phyloP scores from a whole-genome alignment of 2,113 vertebrate genomes.

The Coregonus clupeaformis region DNA sequence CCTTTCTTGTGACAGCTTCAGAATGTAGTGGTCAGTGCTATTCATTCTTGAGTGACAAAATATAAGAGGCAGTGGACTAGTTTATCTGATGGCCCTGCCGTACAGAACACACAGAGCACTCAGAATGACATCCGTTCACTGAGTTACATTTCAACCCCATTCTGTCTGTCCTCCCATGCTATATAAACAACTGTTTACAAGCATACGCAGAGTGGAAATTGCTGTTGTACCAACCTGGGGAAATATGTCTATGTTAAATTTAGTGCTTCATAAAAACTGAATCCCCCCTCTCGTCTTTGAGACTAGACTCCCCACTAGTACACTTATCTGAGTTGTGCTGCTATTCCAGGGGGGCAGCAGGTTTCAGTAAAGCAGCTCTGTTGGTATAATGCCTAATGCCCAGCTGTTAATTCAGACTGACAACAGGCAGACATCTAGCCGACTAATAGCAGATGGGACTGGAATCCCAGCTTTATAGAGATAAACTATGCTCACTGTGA shows the following conservation, averaged over 20 bases:
- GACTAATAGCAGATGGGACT: slow-evolving; percentile 54
- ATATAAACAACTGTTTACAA: slow-evolving; percentile 45
- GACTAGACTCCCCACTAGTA: slow-evolving; percentile 21
- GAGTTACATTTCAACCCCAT: neutral
- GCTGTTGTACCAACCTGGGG: slow-evolving; percentile 53
- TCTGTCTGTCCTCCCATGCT: slow-evolving; percentile 5
- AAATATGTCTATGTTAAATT: slow-evolving; percentile 68
- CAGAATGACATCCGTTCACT: neutral
- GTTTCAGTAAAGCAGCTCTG: slow-evolving; percentile 41
- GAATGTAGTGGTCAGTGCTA: neutral
- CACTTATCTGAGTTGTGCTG: slow-evolving; percentile 32
- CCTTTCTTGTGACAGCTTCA: neutral
- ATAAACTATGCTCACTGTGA: slow-evolving; percentile 44
- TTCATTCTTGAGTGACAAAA: neutral
- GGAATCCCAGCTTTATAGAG: slow-evolving; percentile 43
- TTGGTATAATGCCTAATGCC: slow-evolving; percentile 50
- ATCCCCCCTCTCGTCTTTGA: slow-evolving; percentile 33
- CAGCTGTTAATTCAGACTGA: slow-evolving; percentile 65
- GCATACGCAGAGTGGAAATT: slow-evolving; percentile 23
- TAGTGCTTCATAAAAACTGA: slow-evolving; percentile 63
- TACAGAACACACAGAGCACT: neutral
- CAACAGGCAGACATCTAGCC: slow-evolving; percentile 48
- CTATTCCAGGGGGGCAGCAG: slow-evolving; percentile 46
- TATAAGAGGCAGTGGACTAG: neutral
- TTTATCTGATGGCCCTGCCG: neutral